Evolutionary conservation across 2,113 vertebrate species (phyloP).

Genomic region (Colistium nudipinnis): DNA sequence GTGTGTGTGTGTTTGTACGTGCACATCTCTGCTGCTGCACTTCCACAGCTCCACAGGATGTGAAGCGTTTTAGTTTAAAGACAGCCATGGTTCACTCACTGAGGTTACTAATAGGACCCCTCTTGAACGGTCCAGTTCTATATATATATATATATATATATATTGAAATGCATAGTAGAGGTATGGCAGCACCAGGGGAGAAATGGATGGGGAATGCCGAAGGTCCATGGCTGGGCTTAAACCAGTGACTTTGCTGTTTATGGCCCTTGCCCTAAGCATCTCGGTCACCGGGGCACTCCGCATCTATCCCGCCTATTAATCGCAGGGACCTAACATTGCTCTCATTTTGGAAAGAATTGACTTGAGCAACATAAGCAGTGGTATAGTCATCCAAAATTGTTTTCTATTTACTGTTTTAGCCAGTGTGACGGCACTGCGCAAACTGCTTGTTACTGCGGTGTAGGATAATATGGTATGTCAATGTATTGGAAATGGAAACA

Average conservation of each 20-base stretch:
- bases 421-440: constrained; percentile 6
- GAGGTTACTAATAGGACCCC: no score
- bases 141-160: neutral
- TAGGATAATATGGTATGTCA: neutral
- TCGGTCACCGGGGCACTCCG: neutral
- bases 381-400: constrained; percentile 14
- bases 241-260: constrained; percentile 2
- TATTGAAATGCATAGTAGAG: neutral
- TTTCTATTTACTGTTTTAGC: neutral
- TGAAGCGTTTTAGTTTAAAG: no score
- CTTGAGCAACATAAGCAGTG: constrained; percentile 6
- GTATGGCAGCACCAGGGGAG: neutral
- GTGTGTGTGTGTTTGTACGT: neutral
- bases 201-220: neutral
- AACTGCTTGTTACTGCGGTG: constrained; percentile 1
- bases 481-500: constrained; percentile 26
- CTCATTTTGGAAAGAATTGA: neutral
- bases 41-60: constrained; percentile 1
- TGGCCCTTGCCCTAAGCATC: neutral
- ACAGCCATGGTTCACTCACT: no score
- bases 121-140: neutral
- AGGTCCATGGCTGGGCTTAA: neutral
- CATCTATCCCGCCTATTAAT: constrained; percentile 16
- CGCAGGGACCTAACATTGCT: neutral
- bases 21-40: neutral